Evolutionary conservation across 2,797 vertebrate genomes (phyloP).

Genomic region (Tadarida brasiliensis): DNA sequence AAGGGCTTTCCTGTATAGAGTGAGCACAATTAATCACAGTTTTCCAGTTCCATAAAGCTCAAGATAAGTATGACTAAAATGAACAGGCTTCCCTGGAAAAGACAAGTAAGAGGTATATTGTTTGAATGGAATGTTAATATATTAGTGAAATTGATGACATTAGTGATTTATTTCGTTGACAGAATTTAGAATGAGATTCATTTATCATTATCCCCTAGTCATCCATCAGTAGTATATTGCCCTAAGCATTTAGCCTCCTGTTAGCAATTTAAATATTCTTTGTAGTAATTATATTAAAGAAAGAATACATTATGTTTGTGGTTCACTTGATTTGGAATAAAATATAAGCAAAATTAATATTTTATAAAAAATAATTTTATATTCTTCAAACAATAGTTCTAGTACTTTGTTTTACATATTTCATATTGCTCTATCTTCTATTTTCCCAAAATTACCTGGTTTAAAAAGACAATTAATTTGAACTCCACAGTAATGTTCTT

Average conservation of each 20-base stretch:
- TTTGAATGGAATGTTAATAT: conserved; percentile 66
- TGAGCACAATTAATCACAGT: conserved; percentile 58
- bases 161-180: conserved; percentile 79
- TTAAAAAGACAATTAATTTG: conserved; percentile 43
- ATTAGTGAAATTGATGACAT: conserved; percentile 75
- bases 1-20: neutral
- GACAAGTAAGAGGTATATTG: conserved; percentile 63
- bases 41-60: conserved; percentile 50
- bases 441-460: neutral
- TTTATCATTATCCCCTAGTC: conserved; percentile 78
- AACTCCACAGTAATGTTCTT: conserved; percentile 4
- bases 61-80: conserved; percentile 57
- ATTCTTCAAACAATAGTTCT: neutral
- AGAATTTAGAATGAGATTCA: conserved; percentile 78
- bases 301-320: neutral
- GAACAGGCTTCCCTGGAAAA: conserved; percentile 52
- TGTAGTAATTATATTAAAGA: conserved; percentile 44
- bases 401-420: conserved; percentile 7
- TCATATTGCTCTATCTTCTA: neutral
- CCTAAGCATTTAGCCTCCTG: neutral
- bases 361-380: conserved; percentile 28
- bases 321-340: conserved; percentile 54
- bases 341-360: conserved; percentile 56
- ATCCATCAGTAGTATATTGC: conserved; percentile 60
- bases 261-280: conserved; percentile 75